Conservation (phyloP, 2,113 vertebrate genomes). For the Pluvialis apricaria region DNA sequence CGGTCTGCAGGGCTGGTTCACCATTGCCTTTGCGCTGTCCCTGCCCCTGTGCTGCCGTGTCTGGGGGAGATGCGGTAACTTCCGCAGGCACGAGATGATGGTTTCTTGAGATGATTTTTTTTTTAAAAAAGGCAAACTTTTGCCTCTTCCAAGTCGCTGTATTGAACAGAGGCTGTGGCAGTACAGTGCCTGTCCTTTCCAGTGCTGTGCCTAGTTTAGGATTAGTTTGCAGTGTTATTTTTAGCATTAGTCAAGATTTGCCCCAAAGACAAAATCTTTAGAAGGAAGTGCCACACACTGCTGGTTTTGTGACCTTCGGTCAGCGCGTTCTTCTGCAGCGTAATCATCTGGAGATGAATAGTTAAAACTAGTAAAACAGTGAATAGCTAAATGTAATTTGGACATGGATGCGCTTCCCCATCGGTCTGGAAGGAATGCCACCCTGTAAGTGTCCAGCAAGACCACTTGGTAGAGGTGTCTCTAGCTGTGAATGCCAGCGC, state of each 20-base stretch:
- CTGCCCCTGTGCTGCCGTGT: accelerated
- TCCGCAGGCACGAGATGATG: too few species aligned
- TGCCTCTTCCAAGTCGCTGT: too few species aligned
- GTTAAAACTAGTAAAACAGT: accelerated
- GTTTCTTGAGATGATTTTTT: neutral
- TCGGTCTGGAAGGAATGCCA: neutral
- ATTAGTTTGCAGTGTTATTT: neutral
- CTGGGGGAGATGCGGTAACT: accelerated
- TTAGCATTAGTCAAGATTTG: neutral
- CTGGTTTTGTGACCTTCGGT: too few species aligned
- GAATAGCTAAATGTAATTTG: too few species aligned
- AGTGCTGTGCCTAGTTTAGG: neutral
- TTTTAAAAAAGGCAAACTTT: neutral
- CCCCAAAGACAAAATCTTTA: neutral
- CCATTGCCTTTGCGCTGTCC: too few species aligned
- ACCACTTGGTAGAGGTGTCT: accelerated
- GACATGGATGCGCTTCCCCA: accelerated
- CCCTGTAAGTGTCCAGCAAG: accelerated
- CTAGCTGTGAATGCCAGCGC: too few species aligned
- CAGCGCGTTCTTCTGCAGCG: neutral
- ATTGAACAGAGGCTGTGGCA: accelerated
- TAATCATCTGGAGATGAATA: accelerated
- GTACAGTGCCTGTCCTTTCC: neutral
- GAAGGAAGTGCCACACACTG: neutral
- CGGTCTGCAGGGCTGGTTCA: too few species aligned